Conservation (phyloP, 2,888 invertebrate genomes). For the Ariolimax columbianus region DNA sequence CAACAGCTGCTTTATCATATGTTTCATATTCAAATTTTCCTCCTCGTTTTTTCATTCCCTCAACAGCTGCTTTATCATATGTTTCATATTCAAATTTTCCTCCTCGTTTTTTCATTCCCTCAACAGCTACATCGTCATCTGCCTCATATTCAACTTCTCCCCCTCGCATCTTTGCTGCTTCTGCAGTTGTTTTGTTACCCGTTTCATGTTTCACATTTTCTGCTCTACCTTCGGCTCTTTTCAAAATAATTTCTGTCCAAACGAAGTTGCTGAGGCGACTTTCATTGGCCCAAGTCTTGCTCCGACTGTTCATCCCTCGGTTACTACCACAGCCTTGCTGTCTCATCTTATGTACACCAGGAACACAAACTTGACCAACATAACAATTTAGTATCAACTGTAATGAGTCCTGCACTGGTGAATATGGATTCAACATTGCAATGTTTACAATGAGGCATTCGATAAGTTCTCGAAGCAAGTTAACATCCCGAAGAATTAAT, state of each 20-base stretch:
- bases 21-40: no score
- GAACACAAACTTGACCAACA: neutral
- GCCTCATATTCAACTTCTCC: neutral
- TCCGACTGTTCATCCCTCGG: neutral
- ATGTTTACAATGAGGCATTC: neutral
- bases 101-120: no score
- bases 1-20: no score
- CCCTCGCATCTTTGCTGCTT: no score
- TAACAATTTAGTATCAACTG: neutral
- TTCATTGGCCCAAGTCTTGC: neutral
- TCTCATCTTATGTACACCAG: neutral
- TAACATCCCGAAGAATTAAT: neutral
- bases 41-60: no score
- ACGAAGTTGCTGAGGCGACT: neutral
- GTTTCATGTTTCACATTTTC: neutral
- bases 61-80: no score
- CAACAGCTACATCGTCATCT: no score
- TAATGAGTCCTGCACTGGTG: neutral
- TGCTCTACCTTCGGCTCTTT: neutral
- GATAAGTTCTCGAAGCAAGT: constrained; percentile 19
- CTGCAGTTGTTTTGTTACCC: neutral
- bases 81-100: no score
- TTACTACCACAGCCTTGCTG: neutral
- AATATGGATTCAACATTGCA: constrained; percentile 24
- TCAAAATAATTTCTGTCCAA: neutral